Evolutionary conservation across 1,140 invertebrate genomes (phyloP), one percentile per base, ranked within the genome.

Genomic region (Drosophila pruinosa): DNA sequence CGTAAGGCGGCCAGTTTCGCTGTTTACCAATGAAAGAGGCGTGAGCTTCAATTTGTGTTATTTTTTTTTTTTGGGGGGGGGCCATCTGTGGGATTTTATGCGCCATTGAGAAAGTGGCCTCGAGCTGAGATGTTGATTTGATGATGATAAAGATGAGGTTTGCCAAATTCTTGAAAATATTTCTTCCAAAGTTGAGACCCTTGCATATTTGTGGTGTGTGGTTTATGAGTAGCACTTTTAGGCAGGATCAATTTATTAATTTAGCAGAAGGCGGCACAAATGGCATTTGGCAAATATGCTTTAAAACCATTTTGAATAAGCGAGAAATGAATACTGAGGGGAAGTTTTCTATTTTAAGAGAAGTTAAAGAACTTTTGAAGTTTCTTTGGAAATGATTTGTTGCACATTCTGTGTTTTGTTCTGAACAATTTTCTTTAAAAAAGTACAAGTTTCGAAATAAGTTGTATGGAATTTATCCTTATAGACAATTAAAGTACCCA

Each of bases 1-100:
- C 3, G 2, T 6, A 12, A 12, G 10, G 12, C 2, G 26, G 12
- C 5, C 17, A 38, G 38, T 41, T 17, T 14, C 24, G 45, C 45
- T 28, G 43, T 17, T 31, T 17, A 24, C 57, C 53, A 63, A 77
- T 73, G 56, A 43, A 36, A 15, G 41, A 22, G 68, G 68, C 72
- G 58, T 57, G 43, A 58, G 52, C 45, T 39, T n/a, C 21, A 45
- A 15, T 74, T 64, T 41, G n/a, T n/a, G n/a, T n/a, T n/a, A n/a
- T 39, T 15, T 26, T 21, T 4, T 34, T 34, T 10, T 8, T 8
- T 7, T 10, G 8, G 28, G 8, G 8, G 5, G 41, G 39, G 70
- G 75, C 70, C 79, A 82, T 82, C 78, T 82, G 78, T 58, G 59
- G 50, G 39, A 67, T 76, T 79, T 82, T 57, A 80, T 59, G 57